These are phyloP conservation scores for Anthrax anthrax DNA, from an alignment of 2,888 invertebrate genomes.

Conservation along the genomic window DNA sequence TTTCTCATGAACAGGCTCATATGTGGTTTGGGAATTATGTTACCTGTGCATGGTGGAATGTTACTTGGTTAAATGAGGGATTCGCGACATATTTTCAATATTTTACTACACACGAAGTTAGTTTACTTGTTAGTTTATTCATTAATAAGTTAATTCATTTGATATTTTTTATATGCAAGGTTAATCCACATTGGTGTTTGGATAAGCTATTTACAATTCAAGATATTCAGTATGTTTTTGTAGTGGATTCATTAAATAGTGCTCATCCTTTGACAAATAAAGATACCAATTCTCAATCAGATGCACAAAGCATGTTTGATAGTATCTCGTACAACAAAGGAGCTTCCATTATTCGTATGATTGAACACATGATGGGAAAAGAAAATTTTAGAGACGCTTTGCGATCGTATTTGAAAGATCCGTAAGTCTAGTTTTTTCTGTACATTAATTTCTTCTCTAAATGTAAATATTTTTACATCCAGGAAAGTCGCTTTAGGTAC, in stretches of 20 bases:
- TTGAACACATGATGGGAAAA: conserved; percentile 45
- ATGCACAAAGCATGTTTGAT: conserved; percentile 49
- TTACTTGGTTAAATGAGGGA: conserved; percentile 48
- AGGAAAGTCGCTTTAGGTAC: conserved; percentile 14
- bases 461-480: too few relatives aligned
- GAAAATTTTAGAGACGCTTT: conserved; percentile 40
- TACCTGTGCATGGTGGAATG: conserved; percentile 39
- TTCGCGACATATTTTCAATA: conserved; percentile 56
- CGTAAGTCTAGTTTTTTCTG: background rate
- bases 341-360: conserved; percentile 50
- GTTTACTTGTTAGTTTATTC: background rate
- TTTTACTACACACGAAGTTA: background rate
- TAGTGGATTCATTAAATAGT: conserved; percentile 40
- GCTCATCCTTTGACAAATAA: conserved; percentile 45
- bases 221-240: conserved; percentile 49
- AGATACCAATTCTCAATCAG: conserved; percentile 40
- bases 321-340: conserved; percentile 56
- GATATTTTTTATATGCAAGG: conserved; percentile 28
- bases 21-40: conserved; percentile 53
- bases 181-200: conserved; percentile 47
- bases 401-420: conserved; percentile 36
- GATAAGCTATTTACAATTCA: conserved; percentile 54
- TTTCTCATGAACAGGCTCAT: conserved; percentile 40
- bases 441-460: too few relatives aligned
- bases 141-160: too few relatives aligned